Evolutionary conservation across 2,888 invertebrate genomes (phyloP).

Genomic region (Drosophila nr. perissopoda): DNA sequence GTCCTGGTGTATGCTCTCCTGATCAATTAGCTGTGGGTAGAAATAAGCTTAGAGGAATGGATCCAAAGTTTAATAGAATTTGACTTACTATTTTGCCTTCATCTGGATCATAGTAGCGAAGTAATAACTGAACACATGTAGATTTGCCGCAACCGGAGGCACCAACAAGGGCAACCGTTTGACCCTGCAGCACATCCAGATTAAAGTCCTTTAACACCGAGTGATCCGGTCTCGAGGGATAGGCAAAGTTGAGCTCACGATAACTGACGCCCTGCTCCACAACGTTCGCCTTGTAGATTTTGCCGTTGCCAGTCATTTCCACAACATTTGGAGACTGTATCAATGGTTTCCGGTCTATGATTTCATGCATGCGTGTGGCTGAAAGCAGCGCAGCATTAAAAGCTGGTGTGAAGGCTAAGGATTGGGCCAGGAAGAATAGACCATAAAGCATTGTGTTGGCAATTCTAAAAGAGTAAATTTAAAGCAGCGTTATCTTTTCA

Average conservation of each 20-base stretch:
- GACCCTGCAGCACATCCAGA: constrained; percentile 88
- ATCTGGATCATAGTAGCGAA: constrained; percentile 91
- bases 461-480: constrained; percentile 85
- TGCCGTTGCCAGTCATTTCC: constrained; percentile 47
- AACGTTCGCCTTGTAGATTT: constrained; percentile 57
- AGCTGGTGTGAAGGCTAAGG: constrained; percentile 91
- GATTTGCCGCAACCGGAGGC: constrained; percentile 93
- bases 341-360: constrained; percentile 87
- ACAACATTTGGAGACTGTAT: constrained; percentile 85
- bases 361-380: constrained; percentile 88
- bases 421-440: constrained; percentile 91
- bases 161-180: constrained; percentile 90
- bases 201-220: constrained; percentile 90
- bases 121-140: constrained; percentile 91
- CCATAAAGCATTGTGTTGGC: constrained; percentile 91
- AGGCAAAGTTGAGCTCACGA: constrained; percentile 89
- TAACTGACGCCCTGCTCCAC: constrained; percentile 85
- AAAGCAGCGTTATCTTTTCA: background rate
- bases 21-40: constrained; percentile 82
- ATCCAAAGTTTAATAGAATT: background rate
- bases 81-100: constrained; percentile 87
- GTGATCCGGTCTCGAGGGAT: constrained; percentile 91
- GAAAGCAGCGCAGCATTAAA: constrained; percentile 90
- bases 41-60: rapidly evolving
- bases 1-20: constrained; percentile 86